Evolutionary conservation across 2,888 invertebrate genomes (phyloP).

Genomic region (Andrena bucephala): DNA sequence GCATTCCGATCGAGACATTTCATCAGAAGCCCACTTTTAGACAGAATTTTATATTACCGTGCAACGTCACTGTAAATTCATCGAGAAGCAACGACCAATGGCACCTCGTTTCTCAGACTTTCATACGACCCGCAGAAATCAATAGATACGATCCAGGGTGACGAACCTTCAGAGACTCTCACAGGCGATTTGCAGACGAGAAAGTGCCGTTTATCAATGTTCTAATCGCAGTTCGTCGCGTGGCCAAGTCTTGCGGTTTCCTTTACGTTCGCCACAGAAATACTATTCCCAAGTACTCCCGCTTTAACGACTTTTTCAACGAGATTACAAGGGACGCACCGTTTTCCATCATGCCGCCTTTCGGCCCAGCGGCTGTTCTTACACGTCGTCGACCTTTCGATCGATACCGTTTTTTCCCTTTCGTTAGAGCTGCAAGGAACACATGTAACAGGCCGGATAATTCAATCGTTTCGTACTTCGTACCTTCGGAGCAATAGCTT

Average conservation of each 20-base stretch:
- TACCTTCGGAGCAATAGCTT: background rate
- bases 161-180: background rate
- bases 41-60: slow-evolving; percentile 21
- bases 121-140: slow-evolving; percentile 12
- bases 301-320: slow-evolving; percentile 17
- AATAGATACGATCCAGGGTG: background rate
- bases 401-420: slow-evolving; percentile 8
- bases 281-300: slow-evolving; percentile 15
- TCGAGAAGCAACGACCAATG: background rate
- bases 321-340: slow-evolving; percentile 12
- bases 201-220: slow-evolving; percentile 2
- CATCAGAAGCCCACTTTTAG: slow-evolving; percentile 25
- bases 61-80: background rate
- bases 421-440: background rate
- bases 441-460: background rate
- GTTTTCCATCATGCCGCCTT: slow-evolving; percentile 2
- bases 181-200: background rate
- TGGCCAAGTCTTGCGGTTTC: background rate
- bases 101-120: slow-evolving; percentile 5
- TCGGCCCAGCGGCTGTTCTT: slow-evolving; percentile 7
- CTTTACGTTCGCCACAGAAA: slow-evolving; percentile 32
- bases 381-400: background rate
- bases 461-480: slow-evolving; percentile 18
- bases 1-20: slow-evolving; percentile 32
- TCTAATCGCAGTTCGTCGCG: background rate